Conservation (phyloP, 2,888 invertebrate genomes). For the Andrena trimmerana region DNA sequence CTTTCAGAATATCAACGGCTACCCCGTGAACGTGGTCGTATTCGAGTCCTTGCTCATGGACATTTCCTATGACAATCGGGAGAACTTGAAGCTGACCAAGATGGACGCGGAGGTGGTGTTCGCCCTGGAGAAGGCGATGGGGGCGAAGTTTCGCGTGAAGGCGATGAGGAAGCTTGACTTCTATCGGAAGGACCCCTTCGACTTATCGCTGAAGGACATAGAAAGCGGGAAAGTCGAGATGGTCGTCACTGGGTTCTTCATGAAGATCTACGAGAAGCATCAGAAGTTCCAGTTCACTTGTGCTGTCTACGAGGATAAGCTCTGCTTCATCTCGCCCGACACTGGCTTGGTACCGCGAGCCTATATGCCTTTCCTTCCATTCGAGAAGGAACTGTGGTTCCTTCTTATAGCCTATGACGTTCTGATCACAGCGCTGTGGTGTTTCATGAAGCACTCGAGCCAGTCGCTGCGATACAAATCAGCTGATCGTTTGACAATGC, state of each 20-base stretch:
- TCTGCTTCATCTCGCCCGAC: slow-evolving; percentile 72
- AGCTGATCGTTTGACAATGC: no score
- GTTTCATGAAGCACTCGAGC: slow-evolving; percentile 43
- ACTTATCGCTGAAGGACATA: slow-evolving; percentile 54
- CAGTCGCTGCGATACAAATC: slow-evolving; percentile 1
- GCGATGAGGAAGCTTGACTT: slow-evolving; percentile 21
- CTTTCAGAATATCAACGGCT: slow-evolving; percentile 57
- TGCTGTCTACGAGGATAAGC: slow-evolving; percentile 67
- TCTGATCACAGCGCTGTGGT: slow-evolving; percentile 67
- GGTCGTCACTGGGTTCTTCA: slow-evolving; percentile 70
- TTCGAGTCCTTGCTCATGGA: slow-evolving; percentile 76
- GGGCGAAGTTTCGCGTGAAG: slow-evolving; percentile 60
- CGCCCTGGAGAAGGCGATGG: slow-evolving; percentile 60
- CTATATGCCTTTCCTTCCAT: slow-evolving; percentile 73
- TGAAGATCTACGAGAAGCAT: slow-evolving; percentile 59
- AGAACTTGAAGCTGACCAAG: slow-evolving; percentile 40
- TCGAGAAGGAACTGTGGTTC: slow-evolving; percentile 66
- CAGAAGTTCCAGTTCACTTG: slow-evolving; percentile 64
- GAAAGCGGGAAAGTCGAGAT: slow-evolving; percentile 59
- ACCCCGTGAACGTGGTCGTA: slow-evolving; percentile 53
- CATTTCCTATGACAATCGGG: slow-evolving; percentile 25
- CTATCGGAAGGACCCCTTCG: slow-evolving; percentile 66
- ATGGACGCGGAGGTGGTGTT: slow-evolving; percentile 66
- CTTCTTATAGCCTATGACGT: slow-evolving; percentile 66
- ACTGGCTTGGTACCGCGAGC: slow-evolving; percentile 68